Conservation (phyloP, 2,797 vertebrate species). For the Neopelma chrysocephalum region DNA sequence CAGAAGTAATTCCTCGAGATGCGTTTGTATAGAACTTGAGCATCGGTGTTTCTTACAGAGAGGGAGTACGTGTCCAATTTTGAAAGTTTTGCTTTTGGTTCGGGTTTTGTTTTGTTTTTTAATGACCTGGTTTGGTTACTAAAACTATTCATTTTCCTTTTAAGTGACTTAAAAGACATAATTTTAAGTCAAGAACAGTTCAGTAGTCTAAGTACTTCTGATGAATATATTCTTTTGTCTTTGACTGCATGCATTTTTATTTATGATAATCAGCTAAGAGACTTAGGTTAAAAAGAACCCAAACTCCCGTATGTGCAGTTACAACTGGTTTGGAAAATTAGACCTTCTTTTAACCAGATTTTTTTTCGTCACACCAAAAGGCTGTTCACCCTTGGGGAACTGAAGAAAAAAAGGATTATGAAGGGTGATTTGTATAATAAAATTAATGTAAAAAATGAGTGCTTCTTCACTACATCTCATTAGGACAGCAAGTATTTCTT, state of each 20-base stretch:
- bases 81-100: not conserved
- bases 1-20: not conserved
- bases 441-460: not conserved
- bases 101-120: not conserved
- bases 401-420: not conserved
- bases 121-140: not conserved
- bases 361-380: not conserved
- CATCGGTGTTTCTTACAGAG: not conserved
- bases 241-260: not conserved
- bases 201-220: not conserved
- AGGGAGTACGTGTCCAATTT: not conserved
- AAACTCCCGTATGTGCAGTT: not conserved
- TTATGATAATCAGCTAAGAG: not conserved
- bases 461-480: not conserved
- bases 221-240: not conserved
- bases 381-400: not conserved
- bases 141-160: not conserved
- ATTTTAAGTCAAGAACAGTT: not conserved
- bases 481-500: not conserved
- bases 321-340: constrained; percentile 1
- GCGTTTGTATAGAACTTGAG: not conserved
- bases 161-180: constrained; percentile 12
- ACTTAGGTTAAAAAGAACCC: not conserved
- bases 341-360: not conserved
- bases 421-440: not conserved